phyloP scores from a whole-genome alignment of 2,888 invertebrate genomes.

The Apomyelois bistriatella region DNA sequence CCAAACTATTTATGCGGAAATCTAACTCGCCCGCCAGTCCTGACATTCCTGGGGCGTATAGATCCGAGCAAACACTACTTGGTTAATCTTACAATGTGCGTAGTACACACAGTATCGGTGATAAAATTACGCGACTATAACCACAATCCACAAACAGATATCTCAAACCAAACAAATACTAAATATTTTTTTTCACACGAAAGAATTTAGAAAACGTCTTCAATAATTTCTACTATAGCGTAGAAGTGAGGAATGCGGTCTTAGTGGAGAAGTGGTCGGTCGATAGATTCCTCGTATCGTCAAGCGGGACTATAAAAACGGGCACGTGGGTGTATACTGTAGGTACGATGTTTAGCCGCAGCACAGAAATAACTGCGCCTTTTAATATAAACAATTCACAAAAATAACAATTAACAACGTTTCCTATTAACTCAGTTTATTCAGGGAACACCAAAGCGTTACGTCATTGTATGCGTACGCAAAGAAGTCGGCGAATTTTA shows the following conservation, averaged over 20 bases:
- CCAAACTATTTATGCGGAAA: no score
- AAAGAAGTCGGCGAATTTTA: conserved; percentile 48
- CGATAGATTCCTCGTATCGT: conserved; percentile 10
- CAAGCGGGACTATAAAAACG: conserved; percentile 13
- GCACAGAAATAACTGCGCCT: conserved; percentile 11
- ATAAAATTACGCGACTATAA: no score
- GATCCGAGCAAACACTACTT: no score
- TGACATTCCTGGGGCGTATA: no score
- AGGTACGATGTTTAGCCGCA: conserved; percentile 1
- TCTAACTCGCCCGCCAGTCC: no score
- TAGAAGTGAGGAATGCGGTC: conserved; percentile 9
- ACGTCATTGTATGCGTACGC: conserved; percentile 10
- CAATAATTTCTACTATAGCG: background rate
- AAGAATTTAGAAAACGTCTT: background rate
- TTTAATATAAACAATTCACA: conserved; percentile 13
- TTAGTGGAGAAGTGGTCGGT: conserved; percentile 5
- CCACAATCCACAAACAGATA: no score
- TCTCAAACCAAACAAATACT: no score
- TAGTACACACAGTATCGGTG: no score
- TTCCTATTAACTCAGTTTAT: conserved; percentile 10
- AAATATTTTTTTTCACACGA: background rate
- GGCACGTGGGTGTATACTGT: conserved; percentile 6
- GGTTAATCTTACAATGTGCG: no score
- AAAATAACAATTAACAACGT: conserved; percentile 14
- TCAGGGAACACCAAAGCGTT: conserved; percentile 9